phyloP scores from a whole-genome alignment of 2,113 vertebrate genomes.

The Pygoscelis adeliae region DNA sequence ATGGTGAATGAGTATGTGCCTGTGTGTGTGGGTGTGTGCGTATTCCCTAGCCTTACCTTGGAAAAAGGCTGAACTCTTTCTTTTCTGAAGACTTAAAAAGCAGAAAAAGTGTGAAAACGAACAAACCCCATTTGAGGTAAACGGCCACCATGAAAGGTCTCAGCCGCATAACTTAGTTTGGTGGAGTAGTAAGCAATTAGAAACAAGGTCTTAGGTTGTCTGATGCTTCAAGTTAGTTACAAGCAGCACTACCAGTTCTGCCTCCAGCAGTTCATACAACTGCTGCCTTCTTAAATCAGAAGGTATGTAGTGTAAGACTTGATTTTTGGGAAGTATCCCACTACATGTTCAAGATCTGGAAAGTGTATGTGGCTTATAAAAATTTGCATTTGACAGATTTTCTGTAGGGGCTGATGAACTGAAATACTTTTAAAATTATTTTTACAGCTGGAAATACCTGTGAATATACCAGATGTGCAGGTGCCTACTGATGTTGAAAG shows the following conservation, averaged over 20 bases:
- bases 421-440: slow-evolving; percentile 35
- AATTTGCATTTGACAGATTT: background rate
- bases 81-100: background rate
- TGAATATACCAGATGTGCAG: slow-evolving; percentile 78
- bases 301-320: background rate
- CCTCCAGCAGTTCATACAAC: background rate
- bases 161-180: background rate
- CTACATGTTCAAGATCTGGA: background rate
- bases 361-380: background rate
- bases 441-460: slow-evolving; percentile 87
- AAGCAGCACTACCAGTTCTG: background rate
- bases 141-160: background rate
- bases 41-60: background rate
- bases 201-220: background rate
- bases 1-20: background rate
- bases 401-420: background rate
- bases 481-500: slow-evolving; percentile 70
- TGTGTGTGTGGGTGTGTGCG: background rate
- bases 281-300: background rate
- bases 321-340: background rate
- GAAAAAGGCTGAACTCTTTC: background rate
- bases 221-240: background rate
- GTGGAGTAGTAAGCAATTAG: background rate
- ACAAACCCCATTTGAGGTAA: background rate
- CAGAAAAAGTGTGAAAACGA: background rate